These are phyloP conservation scores for Speoplatyrhinus poulsoni DNA, from an alignment of 2,113 vertebrate genomes.

Conservation along the genomic window DNA sequence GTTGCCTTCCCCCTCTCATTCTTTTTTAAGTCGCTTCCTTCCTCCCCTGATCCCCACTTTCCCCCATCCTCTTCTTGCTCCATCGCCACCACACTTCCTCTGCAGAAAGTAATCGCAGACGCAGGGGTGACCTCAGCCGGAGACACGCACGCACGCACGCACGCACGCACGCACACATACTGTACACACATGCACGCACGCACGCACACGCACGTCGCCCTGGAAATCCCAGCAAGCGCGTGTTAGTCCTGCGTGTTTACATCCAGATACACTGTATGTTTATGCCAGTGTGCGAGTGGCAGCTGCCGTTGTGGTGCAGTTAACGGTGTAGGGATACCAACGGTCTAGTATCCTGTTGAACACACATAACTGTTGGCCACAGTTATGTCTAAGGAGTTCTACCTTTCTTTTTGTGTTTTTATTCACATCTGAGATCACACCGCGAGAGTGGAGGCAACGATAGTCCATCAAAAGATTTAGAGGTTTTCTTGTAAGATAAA, in stretches of 20 bases:
- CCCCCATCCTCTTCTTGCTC: conserved; percentile 44
- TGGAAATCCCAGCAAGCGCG: not conserved
- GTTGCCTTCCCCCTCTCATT: conserved; percentile 58
- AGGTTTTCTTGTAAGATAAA: too few relatives aligned
- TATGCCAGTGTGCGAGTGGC: not conserved
- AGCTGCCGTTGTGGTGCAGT: not conserved
- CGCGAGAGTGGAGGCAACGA: too few relatives aligned
- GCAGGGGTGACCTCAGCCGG: conserved; percentile 53
- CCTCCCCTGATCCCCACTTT: conserved; percentile 38
- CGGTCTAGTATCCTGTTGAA: not conserved
- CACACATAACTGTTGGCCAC: not conserved
- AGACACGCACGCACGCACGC: conserved; percentile 6
- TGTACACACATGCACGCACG: too few relatives aligned
- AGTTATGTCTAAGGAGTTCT: not conserved
- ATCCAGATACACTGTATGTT: not conserved
- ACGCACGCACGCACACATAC: too few relatives aligned
- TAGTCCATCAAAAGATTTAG: too few relatives aligned
- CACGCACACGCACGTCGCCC: not conserved
- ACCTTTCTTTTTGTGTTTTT: not conserved
- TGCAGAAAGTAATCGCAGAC: conserved; percentile 60
- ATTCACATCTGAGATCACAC: not conserved
- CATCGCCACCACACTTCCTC: conserved; percentile 56
- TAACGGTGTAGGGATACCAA: not conserved
- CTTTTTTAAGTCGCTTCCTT: conserved; percentile 69
- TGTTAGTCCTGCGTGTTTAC: not conserved